Evolutionary conservation across 2,113 vertebrate species (phyloP), one percentile per base, ranked within the genome.

Genomic region (Pardalotus punctatus): DNA sequence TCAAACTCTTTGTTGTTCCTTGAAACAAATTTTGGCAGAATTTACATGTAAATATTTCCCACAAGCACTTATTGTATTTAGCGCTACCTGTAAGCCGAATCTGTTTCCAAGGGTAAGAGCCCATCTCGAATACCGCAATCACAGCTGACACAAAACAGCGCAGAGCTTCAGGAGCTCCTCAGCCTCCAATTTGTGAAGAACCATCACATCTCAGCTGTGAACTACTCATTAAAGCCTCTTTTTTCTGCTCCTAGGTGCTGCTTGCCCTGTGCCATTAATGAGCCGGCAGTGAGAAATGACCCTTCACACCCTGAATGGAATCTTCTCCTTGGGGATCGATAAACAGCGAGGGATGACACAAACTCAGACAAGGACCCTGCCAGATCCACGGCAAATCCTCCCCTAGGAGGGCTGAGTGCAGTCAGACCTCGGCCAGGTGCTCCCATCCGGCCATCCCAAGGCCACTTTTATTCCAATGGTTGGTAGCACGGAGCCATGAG

Each of bases 271-370:
- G 42, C 42, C 23, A 14, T 51, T 64, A 69, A 56, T 2, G 29
- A 47, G 35, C 74, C 57, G 73, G 31, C 83, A 87, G 70, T 47
- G 71, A 93, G 66, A 53, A 95, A 87, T 13, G 43, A 76, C 36
- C 86, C 77, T 64, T 25, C 36, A 51, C 23, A 69, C 33, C 38
- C 38, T 5, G 45, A 50, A 9, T 5, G 27, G 74, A 82, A 54
- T 12, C 51, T 91, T 79, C 45, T 81, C 66, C 40, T 51, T 14
- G n/a, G 77, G 72, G 70, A 79, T 72, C 78, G 40, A 90, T 77
- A 69, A 85, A 33, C 1, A 70, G 31, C n/a, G 24, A 57, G 51
- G 0, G 0, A n/a, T 40, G 33, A 79, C 31, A 28, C 6, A 14
- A 60, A 38, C 10, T 47, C 21, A 73, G 33, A 83, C 11, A 45